Base-by-base conservation (phyloP, 2,797 vertebrate species). In the Chelmon rostratus region DNA sequence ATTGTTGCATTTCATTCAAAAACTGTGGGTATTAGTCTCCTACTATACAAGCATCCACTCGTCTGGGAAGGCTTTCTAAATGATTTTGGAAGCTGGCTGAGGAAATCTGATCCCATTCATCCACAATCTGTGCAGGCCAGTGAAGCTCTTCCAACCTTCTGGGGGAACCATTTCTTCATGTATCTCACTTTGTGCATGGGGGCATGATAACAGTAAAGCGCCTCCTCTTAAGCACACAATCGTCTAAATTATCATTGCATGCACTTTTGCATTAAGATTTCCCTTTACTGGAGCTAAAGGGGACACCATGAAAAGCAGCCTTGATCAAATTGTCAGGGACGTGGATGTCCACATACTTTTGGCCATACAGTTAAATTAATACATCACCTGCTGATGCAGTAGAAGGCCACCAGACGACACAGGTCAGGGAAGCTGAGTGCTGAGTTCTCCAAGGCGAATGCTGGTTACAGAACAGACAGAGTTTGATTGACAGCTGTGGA, bases 381-480 rank as follows among this genome's bases (percentile, higher is more conserved):
- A 52, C 37, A 68, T 87, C 76, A 98, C 97, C 95, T 96, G 92
- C 93, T 93, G 74, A 95, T 91, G 63, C 96, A 97, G 92, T 97
- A 98, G 87, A 96, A 94, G 37, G 97, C 97, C 86, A 98, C 95
- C 83, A 98, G 95, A 64, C 96, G 95, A 90, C 97, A 95, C 49
- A 98, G 92, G 88, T 97, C 97, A 2, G 95, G 96, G 86, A 98
- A 98, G 74, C 82, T 91, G 78, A 96, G 93, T 18, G 94, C 92
- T 0, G 97, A 98, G 85, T 93, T 95, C 85, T 98, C 97, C 90
- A 98, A 72, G 59, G 94, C 96, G 67, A 97, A 82, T 0, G 96
- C 97, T 98, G 89, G 28, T 69, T 31, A 83, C 1, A 86, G 69
- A 90, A 71, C 47, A 90, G 71, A 87, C 63, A 89, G 44, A 79